Evolutionary conservation across 2,113 vertebrate genomes (phyloP), one percentile per base, ranked within the genome.

Genomic region (Salvelinus sp.): DNA sequence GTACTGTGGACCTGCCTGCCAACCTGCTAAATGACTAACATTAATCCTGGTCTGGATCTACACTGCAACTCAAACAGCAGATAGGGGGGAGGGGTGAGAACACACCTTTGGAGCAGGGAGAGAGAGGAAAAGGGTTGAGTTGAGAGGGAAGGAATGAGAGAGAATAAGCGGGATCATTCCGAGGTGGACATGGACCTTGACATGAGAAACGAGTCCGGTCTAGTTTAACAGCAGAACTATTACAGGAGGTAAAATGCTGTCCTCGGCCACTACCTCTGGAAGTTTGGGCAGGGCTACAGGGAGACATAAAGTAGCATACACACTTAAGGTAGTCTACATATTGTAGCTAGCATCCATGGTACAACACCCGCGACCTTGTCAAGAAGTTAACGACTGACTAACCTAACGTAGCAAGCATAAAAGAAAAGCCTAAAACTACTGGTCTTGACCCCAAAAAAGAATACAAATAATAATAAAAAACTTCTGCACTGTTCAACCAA

Each of bases 1-100:
- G 57, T 62, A 0, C 69, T 6, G 6, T 80, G 77, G 85, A 87
- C 83, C 85, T 88, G 89, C 38, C 38, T 44, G 38, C 86, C 88
- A 88, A 79, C 70, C 76, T 76, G 80, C 85, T 87, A 89, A 92
- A 90, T 88, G 83, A 88, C 82, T 81, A 83, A 85, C 81, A 91
- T 91, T 89, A 76, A 89, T 92, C 83, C 79, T 88, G 79, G 22
- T 18, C 4, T 10, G 62, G 62, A 9, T 10, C 38, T 44, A 44
- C 38, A 44, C 38, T 10, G 62, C 18, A 63, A n/a, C n/a, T 63
- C 22, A 25, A 16, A 13, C 28, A 18, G 28, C 9, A 38, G 30
- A n/a, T 20, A 30, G n/a, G 66, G 6, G 18, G 66, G 30, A 30
- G 10, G 16, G 7, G 7, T 1, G 38, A 38, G 9, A 2, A 44